A percentile compares a stretch with the other conserved stretches of the same genome.
These are phyloP conservation scores for Lepus oiostolus DNA, from an alignment of 2,797 vertebrate genomes.

Conservation along the genomic window DNA sequence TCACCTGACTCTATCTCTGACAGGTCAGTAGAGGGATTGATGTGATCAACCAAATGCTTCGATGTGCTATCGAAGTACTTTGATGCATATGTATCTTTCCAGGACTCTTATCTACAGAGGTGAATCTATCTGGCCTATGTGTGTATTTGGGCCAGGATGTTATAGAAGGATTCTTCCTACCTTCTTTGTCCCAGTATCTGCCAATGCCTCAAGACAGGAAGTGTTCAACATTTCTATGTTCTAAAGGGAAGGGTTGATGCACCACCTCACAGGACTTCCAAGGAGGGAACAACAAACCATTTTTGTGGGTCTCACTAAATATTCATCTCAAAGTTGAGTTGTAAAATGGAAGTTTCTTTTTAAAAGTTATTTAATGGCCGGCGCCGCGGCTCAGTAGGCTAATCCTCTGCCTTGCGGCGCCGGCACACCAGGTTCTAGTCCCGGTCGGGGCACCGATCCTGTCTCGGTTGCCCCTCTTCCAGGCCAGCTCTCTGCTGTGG, in stretches of 20 bases:
- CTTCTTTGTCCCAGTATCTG: not conserved
- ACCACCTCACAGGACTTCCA: not conserved
- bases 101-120: too few relatives aligned
- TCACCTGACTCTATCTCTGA: not conserved
- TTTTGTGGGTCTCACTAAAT: constrained; percentile 22
- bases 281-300: not conserved
- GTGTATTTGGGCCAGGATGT: not conserved
- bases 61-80: not conserved
- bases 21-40: not conserved
- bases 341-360: too few relatives aligned
- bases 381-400: too few relatives aligned
- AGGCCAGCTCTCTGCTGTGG: too few relatives aligned
- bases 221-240: not conserved
- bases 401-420: too few relatives aligned
- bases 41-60: not conserved
- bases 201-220: not conserved
- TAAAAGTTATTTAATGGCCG: too few relatives aligned
- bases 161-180: not conserved
- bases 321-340: not conserved
- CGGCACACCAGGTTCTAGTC: too few relatives aligned
- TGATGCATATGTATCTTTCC: not conserved
- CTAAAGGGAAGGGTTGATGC: not conserved
- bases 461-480: too few relatives aligned
- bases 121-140: not conserved
- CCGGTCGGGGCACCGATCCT: too few relatives aligned